Base-by-base conservation (phyloP, 2,113 vertebrate species). In the Rhineura floridana region DNA sequence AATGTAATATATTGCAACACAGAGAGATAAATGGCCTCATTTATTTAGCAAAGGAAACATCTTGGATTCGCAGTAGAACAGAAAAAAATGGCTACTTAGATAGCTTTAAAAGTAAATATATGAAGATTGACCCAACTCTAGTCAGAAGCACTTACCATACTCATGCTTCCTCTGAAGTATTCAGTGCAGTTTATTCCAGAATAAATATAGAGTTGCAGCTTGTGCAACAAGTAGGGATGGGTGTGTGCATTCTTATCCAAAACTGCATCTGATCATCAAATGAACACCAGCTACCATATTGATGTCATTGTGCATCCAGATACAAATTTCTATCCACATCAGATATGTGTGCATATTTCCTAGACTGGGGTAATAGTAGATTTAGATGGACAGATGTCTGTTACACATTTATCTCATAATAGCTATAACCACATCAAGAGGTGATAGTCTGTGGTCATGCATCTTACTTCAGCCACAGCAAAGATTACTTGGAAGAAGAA, bases 21-120 rank as follows among this genome's bases (percentile, higher is more conserved):
- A 63, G 59, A 67, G 75, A 78, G 62, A 78, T 78, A 52, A 79
- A 86, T 48, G 39, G n/a, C n/a, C 76, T 79, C 46, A 50, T 80
- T 86, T 86, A 36, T 52, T 86, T 86, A 80, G 85, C 33, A 79
- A 69, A 44, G 75, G 76, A 86, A 79, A 50, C 30, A 77, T n/a
- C 42, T 77, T 63, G 39, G 39, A 73, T 76, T 76, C 55, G 62
- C 72, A 63, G 42, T 75, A 85, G 39, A 72, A 85, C 42, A 39
- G 39, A 44, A 19, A 59, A 75, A 85, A 59, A 15, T 86, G 50
- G 30, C 83, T 65, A 55, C 67, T 86, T 86, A 79, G 63, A 81
- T n/a, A 63, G 36, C 42, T 11, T 52, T 69, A 67, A 59, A 65
- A 79, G 75, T 86, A 69, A 86, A 86, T 86, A 86, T 46, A 86